Conservation (phyloP, 2,113 vertebrate species). For the Chrysemys picta region DNA sequence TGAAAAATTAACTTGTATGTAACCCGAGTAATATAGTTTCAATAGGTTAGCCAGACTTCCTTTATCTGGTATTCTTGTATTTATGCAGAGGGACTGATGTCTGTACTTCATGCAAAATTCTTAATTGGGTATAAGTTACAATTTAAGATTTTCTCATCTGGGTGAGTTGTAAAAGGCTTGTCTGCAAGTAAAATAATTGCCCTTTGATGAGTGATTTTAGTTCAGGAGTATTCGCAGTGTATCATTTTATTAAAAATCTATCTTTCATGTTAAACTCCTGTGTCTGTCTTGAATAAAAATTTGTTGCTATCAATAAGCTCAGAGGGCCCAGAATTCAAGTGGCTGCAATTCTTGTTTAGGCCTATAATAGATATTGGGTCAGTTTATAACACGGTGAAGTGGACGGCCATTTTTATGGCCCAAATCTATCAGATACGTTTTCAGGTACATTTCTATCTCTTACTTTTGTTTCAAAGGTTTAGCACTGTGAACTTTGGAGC, state of each 20-base stretch:
- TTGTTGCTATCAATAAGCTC: background rate
- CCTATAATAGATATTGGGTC: background rate
- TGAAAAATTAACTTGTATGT: background rate
- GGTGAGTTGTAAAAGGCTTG: background rate
- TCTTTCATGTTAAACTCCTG: background rate
- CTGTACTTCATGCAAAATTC: background rate
- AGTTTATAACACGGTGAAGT: conserved; percentile 8
- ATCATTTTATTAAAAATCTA: background rate
- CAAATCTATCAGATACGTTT: background rate
- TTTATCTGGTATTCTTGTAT: background rate
- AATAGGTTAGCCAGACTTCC: background rate
- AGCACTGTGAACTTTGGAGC: background rate
- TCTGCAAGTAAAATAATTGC: background rate
- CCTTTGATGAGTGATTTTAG: background rate
- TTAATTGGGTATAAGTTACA: background rate
- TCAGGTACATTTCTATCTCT: conserved; percentile 48
- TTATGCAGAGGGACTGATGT: background rate
- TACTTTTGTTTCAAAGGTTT: conserved; percentile 46
- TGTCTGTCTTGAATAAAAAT: background rate
- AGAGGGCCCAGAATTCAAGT: background rate
- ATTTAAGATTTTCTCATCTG: background rate
- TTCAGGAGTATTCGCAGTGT: background rate
- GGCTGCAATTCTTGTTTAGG: background rate
- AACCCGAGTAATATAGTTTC: background rate
- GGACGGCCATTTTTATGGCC: conserved; percentile 28